Evolutionary conservation across 2,888 invertebrate species (phyloP).

Genomic region (Thera obeliscata): DNA sequence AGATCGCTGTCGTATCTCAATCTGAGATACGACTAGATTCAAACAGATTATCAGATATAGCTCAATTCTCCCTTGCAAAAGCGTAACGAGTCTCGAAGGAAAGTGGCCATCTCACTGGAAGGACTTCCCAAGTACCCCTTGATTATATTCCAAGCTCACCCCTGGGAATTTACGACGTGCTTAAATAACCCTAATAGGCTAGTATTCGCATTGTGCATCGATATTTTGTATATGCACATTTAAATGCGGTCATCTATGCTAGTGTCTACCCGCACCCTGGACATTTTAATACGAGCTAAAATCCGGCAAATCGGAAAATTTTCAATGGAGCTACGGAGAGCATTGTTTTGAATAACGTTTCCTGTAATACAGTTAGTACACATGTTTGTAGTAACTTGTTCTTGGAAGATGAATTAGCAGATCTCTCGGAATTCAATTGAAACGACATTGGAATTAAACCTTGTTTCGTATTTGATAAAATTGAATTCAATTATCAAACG

Average conservation of each 20-base stretch:
- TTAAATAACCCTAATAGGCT: conserved; percentile 55
- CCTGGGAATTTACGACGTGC: conserved; percentile 36
- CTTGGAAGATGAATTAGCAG: conserved; percentile 26
- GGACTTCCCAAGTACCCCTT: conserved; percentile 53
- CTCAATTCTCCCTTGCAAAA: conserved; percentile 26
- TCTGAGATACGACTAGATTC: no score
- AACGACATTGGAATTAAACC: conserved; percentile 7
- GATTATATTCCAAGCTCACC: conserved; percentile 55
- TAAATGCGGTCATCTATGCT: conserved; percentile 79
- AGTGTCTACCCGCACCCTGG: conserved; percentile 54
- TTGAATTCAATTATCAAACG: no score
- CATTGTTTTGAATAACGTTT: conserved; percentile 46
- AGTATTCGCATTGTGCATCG: conserved; percentile 76
- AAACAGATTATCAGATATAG: conserved; percentile 30
- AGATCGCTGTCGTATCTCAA: no score
- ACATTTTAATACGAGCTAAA: conserved; percentile 67
- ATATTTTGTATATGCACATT: conserved; percentile 82
- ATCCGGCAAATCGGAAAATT: conserved; percentile 61
- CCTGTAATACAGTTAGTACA: conserved; percentile 34
- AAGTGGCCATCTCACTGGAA: conserved; percentile 54
- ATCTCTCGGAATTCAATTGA: conserved; percentile 20
- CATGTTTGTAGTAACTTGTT: conserved; percentile 25
- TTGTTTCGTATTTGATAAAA: not conserved
- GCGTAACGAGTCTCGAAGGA: conserved; percentile 43
- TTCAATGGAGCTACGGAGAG: conserved; percentile 51